Conservation (phyloP, 2,888 invertebrate genomes). For the Yponomeuta plumbellus region DNA sequence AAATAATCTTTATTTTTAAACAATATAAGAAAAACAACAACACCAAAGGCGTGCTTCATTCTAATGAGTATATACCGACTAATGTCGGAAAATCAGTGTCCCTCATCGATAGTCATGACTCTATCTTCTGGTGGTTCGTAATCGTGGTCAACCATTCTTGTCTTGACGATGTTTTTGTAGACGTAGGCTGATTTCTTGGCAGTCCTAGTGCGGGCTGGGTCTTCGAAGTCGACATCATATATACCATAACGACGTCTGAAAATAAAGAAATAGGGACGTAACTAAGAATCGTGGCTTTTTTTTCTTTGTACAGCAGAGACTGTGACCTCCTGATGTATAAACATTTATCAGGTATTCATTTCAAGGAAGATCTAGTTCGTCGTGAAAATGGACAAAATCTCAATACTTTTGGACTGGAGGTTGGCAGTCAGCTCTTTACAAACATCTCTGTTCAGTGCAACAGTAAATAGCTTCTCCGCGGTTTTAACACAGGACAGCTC, state of each 20-base stretch:
- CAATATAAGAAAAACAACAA: no score
- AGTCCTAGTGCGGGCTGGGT: constrained; percentile 67
- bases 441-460: no score
- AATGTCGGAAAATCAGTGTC: not conserved
- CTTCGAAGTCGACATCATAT: constrained; percentile 76
- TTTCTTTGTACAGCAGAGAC: not conserved
- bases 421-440: no score
- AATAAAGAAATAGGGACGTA: not conserved
- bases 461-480: no score
- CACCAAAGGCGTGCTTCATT: no score
- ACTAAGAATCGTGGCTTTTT: not conserved
- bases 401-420: no score
- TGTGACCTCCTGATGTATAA: no score
- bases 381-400: no score
- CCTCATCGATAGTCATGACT: constrained; percentile 13
- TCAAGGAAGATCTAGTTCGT: no score
- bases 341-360: no score
- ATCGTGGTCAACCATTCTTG: constrained; percentile 26
- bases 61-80: not conserved
- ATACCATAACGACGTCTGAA: constrained; percentile 77
- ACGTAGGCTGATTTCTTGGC: constrained; percentile 72
- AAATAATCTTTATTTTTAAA: no score
- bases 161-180: constrained; percentile 54
- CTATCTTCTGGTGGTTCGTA: constrained; percentile 13
- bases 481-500: no score